Conservation (phyloP, 2,888 invertebrate genomes). For the Bruchidius siliquastri region DNA sequence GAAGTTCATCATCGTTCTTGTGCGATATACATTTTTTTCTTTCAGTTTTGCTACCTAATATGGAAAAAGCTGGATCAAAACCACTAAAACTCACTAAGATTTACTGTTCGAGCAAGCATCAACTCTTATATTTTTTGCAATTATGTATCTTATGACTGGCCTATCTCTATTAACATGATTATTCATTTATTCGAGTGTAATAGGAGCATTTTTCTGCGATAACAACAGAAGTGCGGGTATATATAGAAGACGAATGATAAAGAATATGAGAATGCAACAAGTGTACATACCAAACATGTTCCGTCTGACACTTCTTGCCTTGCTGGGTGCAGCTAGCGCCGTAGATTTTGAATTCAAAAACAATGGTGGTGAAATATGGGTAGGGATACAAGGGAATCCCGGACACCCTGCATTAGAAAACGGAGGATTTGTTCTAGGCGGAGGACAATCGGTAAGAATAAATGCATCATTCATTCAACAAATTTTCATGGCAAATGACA, state of each 20-base stretch:
- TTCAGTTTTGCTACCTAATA: too few relatives aligned
- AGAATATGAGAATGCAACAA: background rate
- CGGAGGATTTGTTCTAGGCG: slow-evolving; percentile 34
- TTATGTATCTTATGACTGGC: background rate
- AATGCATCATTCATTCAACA: too few relatives aligned
- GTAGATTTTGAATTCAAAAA: background rate
- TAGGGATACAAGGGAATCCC: slow-evolving; percentile 34
- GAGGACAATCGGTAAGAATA: slow-evolving; percentile 26
- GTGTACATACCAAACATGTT: background rate
- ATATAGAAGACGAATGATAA: background rate
- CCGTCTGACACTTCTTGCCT: background rate
- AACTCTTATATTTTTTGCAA: background rate
- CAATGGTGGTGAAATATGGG: slow-evolving; percentile 29
- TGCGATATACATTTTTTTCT: too few relatives aligned
- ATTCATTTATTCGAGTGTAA: background rate
- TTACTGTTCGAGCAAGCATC: too few relatives aligned
- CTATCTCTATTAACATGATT: background rate
- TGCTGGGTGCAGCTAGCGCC: background rate
- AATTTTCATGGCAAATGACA: too few relatives aligned
- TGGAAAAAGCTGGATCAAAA: too few relatives aligned
- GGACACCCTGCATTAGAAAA: slow-evolving; percentile 28
- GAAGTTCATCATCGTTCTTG: too few relatives aligned
- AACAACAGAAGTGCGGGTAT: background rate
- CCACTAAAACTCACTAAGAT: too few relatives aligned
- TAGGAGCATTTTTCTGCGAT: background rate